Evolutionary conservation across 2,888 invertebrate genomes (phyloP), one percentile per base, ranked within the genome.

Genomic region (Cantharis flavilabris): DNA sequence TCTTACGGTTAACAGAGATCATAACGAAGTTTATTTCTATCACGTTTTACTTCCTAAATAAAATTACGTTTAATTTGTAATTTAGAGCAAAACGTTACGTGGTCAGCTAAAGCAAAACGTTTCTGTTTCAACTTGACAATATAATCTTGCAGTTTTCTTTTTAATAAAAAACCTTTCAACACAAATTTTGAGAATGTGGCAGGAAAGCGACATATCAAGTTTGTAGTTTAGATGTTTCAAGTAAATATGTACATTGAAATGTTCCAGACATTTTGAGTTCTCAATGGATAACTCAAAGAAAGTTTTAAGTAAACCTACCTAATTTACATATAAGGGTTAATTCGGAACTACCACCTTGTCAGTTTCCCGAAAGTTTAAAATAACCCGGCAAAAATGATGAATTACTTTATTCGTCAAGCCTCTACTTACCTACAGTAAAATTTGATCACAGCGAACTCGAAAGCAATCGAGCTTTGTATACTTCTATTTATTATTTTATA

Each of bases 1-100:
- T 69, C 70, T 78, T 49, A 26, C 33, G 18, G 70, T 70, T 63
- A 75, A 70, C 70, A 65, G 49, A 33, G 13, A 62, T 71, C 33
- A 70, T 71, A 70, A 33, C 14, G 26, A 64, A 20, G 23, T 65
- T 20, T 63, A 70, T 69, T 18, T 30, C 26, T 26, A 69, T 28
- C 71, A 26, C 69, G 16, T 62, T 69, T 69, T 63, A 18, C 73
- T 73, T 63, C 63, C 26, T 62, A 73, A 69, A 62, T 69, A 14
- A 67, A 67, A 67, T 67, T 67, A 23, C 26, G 26, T 26, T 67
- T 49, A 49, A 23, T 23, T 67, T 67, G 23, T 14, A 23, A 23
- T 67, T 67, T 23, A 67, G 65, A 67, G 65, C 65, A 67, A 67
- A 18, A 23, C 65, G 26, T 23, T 67, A 67, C 65, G 65, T 67